Evolutionary conservation across 2,113 vertebrate species (phyloP).

Genomic region (Atherinomorus stipes): DNA sequence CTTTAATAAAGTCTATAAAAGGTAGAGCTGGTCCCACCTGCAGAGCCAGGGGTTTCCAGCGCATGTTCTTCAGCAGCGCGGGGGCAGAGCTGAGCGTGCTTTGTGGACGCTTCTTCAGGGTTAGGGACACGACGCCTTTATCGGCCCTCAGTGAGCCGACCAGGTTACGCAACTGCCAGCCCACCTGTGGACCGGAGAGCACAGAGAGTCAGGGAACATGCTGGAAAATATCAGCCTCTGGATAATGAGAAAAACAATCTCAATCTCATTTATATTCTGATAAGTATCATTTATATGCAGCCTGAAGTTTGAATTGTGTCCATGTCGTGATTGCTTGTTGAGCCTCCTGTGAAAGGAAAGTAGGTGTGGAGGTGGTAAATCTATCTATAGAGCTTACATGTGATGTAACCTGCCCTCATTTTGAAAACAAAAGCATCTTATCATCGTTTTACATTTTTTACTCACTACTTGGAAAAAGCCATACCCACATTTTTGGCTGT

Average conservation of each 20-base stretch:
- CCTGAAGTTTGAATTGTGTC: constrained; percentile 47
- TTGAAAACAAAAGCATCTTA: constrained; percentile 63
- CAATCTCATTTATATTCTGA: constrained; percentile 3
- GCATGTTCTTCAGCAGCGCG: constrained; percentile 99
- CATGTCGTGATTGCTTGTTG: constrained; percentile 67
- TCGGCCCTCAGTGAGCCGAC: constrained; percentile 98
- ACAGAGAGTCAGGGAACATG: constrained; percentile 48
- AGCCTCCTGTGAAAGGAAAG: constrained; percentile 60
- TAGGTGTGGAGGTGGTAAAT: constrained; percentile 68
- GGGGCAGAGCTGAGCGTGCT: constrained; percentile 99
- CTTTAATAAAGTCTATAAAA: constrained; percentile 69
- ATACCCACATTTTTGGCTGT: not conserved
- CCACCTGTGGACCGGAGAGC: constrained; percentile 87
- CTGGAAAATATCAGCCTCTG: constrained; percentile 14
- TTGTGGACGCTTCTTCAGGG: constrained; percentile 99
- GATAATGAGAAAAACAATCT: constrained; percentile 9
- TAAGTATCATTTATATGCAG: constrained; percentile 14
- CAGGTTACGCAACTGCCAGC: constrained; percentile 99
- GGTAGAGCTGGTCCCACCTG: constrained; percentile 85
- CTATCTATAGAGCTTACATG: constrained; percentile 73
- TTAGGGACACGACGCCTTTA: constrained; percentile 99
- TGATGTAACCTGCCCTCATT: constrained; percentile 74
- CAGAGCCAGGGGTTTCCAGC: constrained; percentile 99
- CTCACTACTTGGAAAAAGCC: constrained; percentile 14
- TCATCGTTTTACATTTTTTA: constrained; percentile 43